A percentile compares a stretch with the other conserved stretches of the same genome.
These are phyloP conservation scores for Exocentrus adspersus DNA, from an alignment of 2,888 invertebrate genomes.

Conservation along the genomic window DNA sequence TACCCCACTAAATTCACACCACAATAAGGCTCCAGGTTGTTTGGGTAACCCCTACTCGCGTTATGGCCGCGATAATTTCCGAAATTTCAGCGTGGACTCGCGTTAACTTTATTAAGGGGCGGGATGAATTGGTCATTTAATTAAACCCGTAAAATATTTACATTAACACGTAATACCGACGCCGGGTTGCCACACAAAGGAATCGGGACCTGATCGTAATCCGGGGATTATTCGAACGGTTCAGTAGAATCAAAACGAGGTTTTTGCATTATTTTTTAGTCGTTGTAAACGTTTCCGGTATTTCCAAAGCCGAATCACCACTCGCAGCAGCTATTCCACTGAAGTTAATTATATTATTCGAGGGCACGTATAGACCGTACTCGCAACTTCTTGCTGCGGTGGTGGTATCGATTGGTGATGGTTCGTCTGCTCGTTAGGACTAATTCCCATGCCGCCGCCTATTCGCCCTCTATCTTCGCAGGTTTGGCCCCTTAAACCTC, in stretches of 20 bases:
- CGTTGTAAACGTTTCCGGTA: neutral
- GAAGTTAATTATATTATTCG: constrained; percentile 57
- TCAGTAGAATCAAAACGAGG: too few relatives aligned
- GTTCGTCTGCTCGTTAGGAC: constrained; percentile 58
- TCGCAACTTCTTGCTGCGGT: constrained; percentile 41
- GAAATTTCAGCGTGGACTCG: constrained; percentile 16
- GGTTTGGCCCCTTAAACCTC: constrained; percentile 49
- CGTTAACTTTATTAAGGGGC: constrained; percentile 12
- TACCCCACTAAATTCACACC: constrained; percentile 30
- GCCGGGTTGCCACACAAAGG: neutral
- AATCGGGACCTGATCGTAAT: too few relatives aligned
- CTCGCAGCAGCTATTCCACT: constrained; percentile 29
- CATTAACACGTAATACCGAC: neutral
- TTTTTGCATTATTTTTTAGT: too few relatives aligned
- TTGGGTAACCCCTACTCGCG: constrained; percentile 31
- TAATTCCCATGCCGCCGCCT: constrained; percentile 55
- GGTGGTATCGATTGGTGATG: constrained; percentile 59
- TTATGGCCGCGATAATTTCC: constrained; percentile 29
- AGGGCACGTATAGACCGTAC: constrained; percentile 53
- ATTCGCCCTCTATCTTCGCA: constrained; percentile 51
- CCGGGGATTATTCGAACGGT: constrained; percentile 4
- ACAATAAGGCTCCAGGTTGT: constrained; percentile 39
- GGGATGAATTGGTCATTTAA: constrained; percentile 6
- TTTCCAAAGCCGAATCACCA: neutral
- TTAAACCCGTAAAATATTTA: neutral